phyloP scores from a whole-genome alignment of 2,888 invertebrate genomes.

The Chironomus riparius region DNA sequence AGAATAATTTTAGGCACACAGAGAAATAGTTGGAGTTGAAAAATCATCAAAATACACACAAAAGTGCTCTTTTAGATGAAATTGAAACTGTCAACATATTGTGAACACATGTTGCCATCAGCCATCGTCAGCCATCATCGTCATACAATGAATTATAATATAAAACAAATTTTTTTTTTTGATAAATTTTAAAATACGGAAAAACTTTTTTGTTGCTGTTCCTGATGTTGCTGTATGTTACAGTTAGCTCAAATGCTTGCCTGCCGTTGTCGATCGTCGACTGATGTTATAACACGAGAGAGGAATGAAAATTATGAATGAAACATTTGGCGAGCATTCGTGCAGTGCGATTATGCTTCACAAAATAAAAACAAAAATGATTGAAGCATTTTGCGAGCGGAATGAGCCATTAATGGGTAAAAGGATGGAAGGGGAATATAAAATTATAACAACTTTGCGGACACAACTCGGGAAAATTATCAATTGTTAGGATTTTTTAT shows the following conservation, averaged over 20 bases:
- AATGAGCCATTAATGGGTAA: no score
- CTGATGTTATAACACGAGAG: background rate
- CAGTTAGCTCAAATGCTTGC: background rate
- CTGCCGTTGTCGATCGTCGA: background rate
- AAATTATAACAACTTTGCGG: no score
- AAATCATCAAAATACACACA: background rate
- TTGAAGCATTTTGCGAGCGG: no score
- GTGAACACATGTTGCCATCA: slow-evolving; percentile 8
- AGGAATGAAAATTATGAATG: background rate
- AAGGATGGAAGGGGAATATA: no score
- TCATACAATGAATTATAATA: slow-evolving; percentile 11
- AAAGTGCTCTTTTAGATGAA: background rate
- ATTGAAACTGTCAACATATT: slow-evolving; percentile 11
- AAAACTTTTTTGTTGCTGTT: slow-evolving; percentile 8
- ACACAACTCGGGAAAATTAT: background rate
- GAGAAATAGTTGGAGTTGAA: background rate
- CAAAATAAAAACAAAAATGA: background rate
- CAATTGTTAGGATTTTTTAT: background rate
- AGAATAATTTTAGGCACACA: background rate
- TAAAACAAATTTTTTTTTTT: background rate
- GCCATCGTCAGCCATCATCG: slow-evolving; percentile 4
- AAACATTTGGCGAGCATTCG: background rate
- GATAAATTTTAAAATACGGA: slow-evolving; percentile 7
- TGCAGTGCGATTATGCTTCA: background rate
- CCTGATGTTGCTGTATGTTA: background rate